phyloP scores from a whole-genome alignment of 2,113 vertebrate genomes.

The Lichenostomus cassidix region DNA sequence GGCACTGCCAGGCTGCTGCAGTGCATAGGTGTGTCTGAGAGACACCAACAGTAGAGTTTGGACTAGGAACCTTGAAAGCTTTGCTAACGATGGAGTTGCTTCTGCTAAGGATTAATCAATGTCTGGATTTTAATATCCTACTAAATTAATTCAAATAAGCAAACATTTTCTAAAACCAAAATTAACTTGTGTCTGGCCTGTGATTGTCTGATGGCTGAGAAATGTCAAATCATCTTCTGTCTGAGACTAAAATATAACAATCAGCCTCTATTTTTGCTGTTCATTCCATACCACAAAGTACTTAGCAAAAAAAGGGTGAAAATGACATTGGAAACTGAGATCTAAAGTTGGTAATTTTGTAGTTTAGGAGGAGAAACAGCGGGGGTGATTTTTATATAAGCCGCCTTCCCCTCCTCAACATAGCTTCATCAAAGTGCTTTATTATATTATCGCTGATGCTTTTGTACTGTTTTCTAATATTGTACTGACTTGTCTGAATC shows the following conservation, averaged over 20 bases:
- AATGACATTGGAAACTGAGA: conserved; percentile 8
- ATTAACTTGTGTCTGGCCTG: neutral
- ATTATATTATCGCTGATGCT: conserved; percentile 8
- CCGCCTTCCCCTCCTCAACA: neutral
- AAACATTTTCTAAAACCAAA: neutral
- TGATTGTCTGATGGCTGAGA: neutral
- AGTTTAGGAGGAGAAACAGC: neutral
- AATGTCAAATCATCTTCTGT: neutral
- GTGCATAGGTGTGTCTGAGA: neutral
- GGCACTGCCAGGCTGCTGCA: neutral
- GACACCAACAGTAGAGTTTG: neutral
- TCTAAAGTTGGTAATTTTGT: conserved; percentile 18
- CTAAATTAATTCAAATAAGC: neutral
- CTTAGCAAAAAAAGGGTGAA: conserved; percentile 13
- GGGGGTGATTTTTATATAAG: conserved; percentile 5
- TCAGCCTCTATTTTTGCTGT: neutral
- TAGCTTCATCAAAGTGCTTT: conserved; percentile 50
- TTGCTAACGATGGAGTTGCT: neutral
- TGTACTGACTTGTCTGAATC: conserved; percentile 55
- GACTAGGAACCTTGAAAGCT: neutral
- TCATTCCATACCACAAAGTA: neutral
- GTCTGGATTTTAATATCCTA: neutral
- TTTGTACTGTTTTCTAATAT: conserved; percentile 58
- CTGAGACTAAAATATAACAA: neutral
- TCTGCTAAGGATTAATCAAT: neutral